Evolutionary conservation across 2,797 vertebrate genomes (phyloP), one percentile per base, ranked within the genome.

Genomic region (Hafferia zeledoni): DNA sequence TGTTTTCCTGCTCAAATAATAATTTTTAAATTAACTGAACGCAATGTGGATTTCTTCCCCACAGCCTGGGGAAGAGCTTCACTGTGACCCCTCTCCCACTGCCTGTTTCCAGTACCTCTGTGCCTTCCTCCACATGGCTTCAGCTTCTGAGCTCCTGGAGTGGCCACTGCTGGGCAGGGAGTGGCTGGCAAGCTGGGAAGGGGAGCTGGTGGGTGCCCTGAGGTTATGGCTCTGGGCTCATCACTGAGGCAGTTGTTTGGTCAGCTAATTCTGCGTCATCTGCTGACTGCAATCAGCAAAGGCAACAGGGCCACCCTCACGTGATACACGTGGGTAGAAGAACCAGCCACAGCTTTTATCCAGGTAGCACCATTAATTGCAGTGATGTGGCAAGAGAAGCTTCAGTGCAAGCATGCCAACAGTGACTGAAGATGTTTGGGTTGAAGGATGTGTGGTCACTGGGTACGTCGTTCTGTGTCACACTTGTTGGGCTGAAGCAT

Each of bases 301-400:
- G 35, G 37, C 41, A 60, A 59, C 23, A 44, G 22, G 10, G 31
- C 33, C 9, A 5, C 41, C 18, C 41, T 57, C 8, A 9, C 1
- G 3, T 25, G 49, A 43, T 43, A 7, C 13, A 0, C 0, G 0
- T 46, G 47, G 33, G n/a, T 17, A 15, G 63, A 20, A 31, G 72
- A 64, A 15, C 9, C 61, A 50, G 61, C 10, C 72, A 25, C 14
- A 41, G 86, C 57, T 61, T 76, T 74, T 57, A 44, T 46, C 30
- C 52, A 49, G 59, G 47, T 28, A 37, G 56, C 56, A 46, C 20
- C 18, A 56, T 4, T 25, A 61, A 52, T 5, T 59, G 37, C 59
- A 70, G 63, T 13, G 75, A 49, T 28, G 28, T 16, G 52, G 37
- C 9, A 39, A 44, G 44, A 56, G 43, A 50, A 75, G 69, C 19